A percentile compares a stretch with the other conserved stretches of the same genome.
Conservation (phyloP, 2,113 vertebrate genomes). For the Caranx melampygus region DNA sequence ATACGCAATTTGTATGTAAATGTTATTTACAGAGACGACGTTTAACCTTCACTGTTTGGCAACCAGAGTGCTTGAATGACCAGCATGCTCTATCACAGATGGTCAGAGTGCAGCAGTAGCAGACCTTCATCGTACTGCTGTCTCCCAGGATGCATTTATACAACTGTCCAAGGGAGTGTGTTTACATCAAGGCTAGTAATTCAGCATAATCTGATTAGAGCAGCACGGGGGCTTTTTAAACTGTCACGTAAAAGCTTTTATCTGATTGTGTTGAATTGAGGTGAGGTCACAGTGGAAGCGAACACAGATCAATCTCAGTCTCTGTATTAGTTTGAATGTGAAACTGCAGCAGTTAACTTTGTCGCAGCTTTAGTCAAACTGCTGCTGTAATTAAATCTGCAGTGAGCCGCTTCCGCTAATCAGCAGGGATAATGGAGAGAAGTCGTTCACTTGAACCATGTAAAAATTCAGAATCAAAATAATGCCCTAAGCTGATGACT, state of each 20-base stretch:
- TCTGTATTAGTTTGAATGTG: background rate
- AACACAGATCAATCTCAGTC: background rate
- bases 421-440: background rate
- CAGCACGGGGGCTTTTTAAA: constrained; percentile 5
- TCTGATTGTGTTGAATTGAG: constrained; percentile 38
- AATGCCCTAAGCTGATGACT: background rate
- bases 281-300: background rate
- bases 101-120: background rate
- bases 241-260: constrained; percentile 34
- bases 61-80: background rate
- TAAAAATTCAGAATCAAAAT: constrained; percentile 3
- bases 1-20: background rate
- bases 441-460: background rate
- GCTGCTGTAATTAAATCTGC: background rate
- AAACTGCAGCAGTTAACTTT: background rate
- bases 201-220: constrained; percentile 27
- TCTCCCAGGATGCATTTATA: background rate
- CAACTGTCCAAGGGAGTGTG: background rate
- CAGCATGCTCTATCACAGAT: background rate
- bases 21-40: constrained; percentile 4
- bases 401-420: background rate
- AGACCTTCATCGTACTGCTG: background rate
- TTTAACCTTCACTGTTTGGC: background rate
- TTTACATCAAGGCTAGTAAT: constrained; percentile 24
- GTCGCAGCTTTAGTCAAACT: background rate